These are phyloP conservation scores for Porites rus DNA, from an alignment of 92 coral and sea anemone genomes.

Conservation along the genomic window DNA sequence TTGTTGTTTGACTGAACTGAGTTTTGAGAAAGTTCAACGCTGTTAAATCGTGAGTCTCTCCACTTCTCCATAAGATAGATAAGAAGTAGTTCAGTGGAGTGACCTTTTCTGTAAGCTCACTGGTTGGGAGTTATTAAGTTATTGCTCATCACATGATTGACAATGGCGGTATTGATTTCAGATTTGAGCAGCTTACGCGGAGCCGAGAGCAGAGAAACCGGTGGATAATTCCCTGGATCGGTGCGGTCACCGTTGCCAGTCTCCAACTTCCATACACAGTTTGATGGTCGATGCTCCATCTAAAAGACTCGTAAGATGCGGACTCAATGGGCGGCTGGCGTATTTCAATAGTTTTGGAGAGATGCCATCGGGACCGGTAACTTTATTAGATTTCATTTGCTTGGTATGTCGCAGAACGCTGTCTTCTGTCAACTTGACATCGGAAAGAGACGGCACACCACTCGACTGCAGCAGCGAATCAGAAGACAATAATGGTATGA, in stretches of 20 bases:
- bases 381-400: background rate
- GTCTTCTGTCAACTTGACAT: background rate
- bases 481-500: too few relatives aligned
- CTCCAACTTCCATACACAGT: conserved; percentile 2
- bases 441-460: too few relatives aligned
- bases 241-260: background rate
- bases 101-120: background rate
- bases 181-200: conserved; percentile 1
- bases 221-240: conserved; percentile 11
- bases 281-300: conserved; percentile 1
- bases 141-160: background rate
- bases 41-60: background rate
- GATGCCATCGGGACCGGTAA: background rate
- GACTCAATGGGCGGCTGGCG: background rate
- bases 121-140: background rate
- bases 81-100: background rate
- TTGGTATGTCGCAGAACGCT: background rate
- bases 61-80: background rate
- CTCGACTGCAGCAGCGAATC: too few relatives aligned
- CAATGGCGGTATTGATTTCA: background rate
- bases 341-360: conserved; percentile 16
- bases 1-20: too few relatives aligned
- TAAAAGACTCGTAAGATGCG: background rate
- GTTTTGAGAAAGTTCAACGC: too few relatives aligned
- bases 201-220: background rate